phyloP scores from a whole-genome alignment of 2,888 invertebrate genomes.

The Drosophila engyochracea region DNA sequence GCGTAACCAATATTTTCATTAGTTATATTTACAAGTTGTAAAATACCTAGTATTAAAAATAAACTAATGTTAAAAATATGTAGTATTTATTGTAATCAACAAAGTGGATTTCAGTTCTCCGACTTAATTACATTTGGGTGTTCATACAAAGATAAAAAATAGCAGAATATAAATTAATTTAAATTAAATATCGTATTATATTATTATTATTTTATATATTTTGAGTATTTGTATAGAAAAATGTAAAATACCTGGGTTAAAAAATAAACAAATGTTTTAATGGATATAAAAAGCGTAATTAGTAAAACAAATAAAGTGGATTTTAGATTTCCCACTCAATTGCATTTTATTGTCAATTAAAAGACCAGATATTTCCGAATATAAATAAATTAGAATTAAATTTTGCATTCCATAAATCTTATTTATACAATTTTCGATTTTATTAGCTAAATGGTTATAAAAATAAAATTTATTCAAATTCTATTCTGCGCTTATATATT shows the following conservation, averaged over 20 bases:
- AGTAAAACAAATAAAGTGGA: background rate
- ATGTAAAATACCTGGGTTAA: no score
- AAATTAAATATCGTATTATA: background rate
- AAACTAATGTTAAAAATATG: background rate
- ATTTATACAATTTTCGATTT: background rate
- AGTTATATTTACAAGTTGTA: background rate
- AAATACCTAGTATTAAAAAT: background rate
- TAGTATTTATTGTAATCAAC: no score
- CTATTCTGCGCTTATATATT: background rate
- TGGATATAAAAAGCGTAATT: background rate
- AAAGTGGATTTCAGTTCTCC: background rate
- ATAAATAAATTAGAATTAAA: background rate
- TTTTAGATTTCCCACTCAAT: background rate
- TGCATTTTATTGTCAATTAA: background rate
- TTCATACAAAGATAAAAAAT: background rate
- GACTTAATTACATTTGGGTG: background rate
- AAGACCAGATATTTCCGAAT: background rate
- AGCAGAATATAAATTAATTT: background rate
- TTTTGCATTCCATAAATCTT: background rate
- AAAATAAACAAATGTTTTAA: background rate
- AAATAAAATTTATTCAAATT: background rate
- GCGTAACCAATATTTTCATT: background rate
- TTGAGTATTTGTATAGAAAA: no score
- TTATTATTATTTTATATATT: no score
- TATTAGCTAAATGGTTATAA: no score